Conservation (phyloP, 2,888 invertebrate species). For the Loripinus fragilis region DNA sequence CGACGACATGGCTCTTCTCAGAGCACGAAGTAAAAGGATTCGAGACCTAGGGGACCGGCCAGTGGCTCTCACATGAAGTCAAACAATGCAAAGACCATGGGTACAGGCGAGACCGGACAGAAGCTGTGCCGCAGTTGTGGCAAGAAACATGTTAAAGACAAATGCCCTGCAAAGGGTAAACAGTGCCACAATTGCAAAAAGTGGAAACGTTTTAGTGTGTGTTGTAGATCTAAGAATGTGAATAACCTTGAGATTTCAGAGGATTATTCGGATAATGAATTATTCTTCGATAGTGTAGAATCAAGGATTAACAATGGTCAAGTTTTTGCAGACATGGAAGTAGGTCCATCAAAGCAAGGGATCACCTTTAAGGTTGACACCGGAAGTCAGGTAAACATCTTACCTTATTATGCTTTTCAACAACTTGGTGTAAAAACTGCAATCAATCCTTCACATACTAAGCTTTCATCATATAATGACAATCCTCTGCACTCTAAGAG, state of each 20-base stretch:
- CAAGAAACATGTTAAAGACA: not conserved
- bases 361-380: too few relatives aligned
- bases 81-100: not conserved
- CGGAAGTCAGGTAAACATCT: too few relatives aligned
- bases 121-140: not conserved
- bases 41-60: not conserved
- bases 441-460: not conserved
- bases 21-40: not conserved
- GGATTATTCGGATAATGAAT: not conserved
- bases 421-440: not conserved
- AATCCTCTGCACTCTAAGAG: conserved; percentile 2
- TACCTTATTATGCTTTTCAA: not conserved
- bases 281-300: conserved; percentile 11
- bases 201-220: conserved; percentile 12
- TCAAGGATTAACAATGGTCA: conserved; percentile 13
- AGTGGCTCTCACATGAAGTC: not conserved
- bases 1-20: not conserved
- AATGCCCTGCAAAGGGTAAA: conserved; percentile 7
- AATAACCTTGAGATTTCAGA: conserved; percentile 12
- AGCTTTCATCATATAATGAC: not conserved
- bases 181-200: not conserved
- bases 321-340: conserved; percentile 4
- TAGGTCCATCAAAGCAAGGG: too few relatives aligned
- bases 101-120: not conserved
- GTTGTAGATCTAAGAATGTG: conserved; percentile 4